Conservation (phyloP, 2,888 invertebrate species). For the Apotomis turbidana region DNA sequence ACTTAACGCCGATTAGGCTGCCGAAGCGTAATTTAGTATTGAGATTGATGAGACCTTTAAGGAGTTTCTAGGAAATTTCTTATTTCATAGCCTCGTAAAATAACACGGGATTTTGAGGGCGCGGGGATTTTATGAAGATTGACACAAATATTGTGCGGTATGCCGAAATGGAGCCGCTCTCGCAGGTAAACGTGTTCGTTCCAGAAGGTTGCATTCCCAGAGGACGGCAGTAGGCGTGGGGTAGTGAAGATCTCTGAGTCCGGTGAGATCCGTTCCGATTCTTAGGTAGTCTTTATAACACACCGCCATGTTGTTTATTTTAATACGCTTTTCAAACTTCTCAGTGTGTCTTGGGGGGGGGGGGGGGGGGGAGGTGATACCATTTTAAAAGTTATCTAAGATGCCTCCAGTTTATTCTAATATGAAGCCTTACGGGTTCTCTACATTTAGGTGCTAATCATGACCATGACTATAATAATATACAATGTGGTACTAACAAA, state of each 20-base stretch:
- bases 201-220: slow-evolving; percentile 17
- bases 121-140: slow-evolving; percentile 12
- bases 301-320: too few species aligned
- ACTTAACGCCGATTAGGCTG: slow-evolving; percentile 8
- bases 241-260: neutral
- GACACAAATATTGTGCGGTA: slow-evolving; percentile 10
- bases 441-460: too few species aligned
- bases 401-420: too few species aligned
- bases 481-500: too few species aligned
- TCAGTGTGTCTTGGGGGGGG: too few species aligned
- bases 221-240: slow-evolving; percentile 6
- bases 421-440: too few species aligned
- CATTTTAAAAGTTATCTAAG: too few species aligned
- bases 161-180: slow-evolving; percentile 1
- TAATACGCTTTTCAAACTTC: too few species aligned
- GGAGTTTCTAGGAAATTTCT: neutral
- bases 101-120: neutral
- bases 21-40: slow-evolving; percentile 13
- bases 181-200: slow-evolving; percentile 17
- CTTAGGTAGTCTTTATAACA: too few species aligned
- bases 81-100: neutral
- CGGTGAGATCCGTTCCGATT: too few species aligned
- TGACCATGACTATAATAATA: too few species aligned
- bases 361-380: too few species aligned
- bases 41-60: slow-evolving; percentile 25